phyloP scores from a whole-genome alignment of 35 echinoderm and acorn worm species.

The Lytechinus variegatus region DNA sequence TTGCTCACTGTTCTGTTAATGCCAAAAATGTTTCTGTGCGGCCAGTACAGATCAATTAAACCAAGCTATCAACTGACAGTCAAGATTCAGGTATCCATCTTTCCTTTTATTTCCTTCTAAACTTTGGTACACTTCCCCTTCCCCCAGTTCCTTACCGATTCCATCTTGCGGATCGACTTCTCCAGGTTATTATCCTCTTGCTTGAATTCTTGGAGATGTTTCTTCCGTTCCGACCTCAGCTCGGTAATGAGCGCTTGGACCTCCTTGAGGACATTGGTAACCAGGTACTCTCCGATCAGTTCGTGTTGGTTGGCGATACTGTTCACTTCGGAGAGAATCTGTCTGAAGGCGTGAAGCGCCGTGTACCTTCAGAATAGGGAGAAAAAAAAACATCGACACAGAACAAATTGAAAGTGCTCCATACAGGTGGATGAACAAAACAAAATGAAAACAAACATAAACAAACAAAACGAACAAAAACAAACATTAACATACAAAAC shows the following conservation, averaged over 20 bases:
- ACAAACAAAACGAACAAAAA: too few species aligned
- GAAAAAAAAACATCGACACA: background rate
- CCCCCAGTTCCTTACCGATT: slow-evolving; percentile 56
- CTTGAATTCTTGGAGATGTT: slow-evolving; percentile 71
- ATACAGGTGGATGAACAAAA: background rate
- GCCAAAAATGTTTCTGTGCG: too few species aligned
- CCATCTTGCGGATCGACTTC: slow-evolving; percentile 82
- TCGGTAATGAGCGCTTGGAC: slow-evolving; percentile 63
- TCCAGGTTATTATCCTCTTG: slow-evolving; percentile 68
- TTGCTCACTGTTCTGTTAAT: too few species aligned
- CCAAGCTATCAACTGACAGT: too few species aligned
- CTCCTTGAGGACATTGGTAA: slow-evolving; percentile 74
- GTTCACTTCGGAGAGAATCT: slow-evolving; percentile 70
- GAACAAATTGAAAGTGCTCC: background rate
- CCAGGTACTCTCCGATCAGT: slow-evolving; percentile 64
- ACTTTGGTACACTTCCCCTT: background rate
- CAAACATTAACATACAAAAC: too few species aligned
- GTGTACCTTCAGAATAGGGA: slow-evolving; percentile 54
- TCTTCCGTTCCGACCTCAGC: slow-evolving; percentile 77
- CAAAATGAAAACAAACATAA: too few species aligned
- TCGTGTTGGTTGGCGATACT: slow-evolving; percentile 91
- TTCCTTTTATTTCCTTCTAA: background rate
- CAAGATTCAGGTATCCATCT: too few species aligned
- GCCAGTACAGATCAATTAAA: too few species aligned
- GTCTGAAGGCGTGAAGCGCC: slow-evolving; percentile 64